Evolutionary conservation across 2,113 vertebrate genomes (phyloP).

Genomic region (Cavia porcellus): DNA sequence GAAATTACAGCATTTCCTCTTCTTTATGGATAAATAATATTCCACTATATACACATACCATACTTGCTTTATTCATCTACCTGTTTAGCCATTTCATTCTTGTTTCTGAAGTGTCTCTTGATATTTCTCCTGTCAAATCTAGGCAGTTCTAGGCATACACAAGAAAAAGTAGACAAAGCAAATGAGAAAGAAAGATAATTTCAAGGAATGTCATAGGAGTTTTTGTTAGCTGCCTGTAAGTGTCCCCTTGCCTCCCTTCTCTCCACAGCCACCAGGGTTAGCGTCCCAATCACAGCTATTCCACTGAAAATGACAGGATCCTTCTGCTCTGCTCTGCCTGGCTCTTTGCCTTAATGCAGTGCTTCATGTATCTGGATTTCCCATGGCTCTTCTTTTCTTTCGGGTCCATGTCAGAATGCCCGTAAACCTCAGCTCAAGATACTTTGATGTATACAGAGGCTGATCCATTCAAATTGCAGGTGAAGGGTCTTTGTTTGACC

Average conservation of each 20-base stretch:
- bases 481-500: neutral
- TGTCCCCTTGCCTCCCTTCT: neutral
- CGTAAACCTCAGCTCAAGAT: neutral
- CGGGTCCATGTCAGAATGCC: neutral
- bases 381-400: neutral
- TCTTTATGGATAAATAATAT: neutral
- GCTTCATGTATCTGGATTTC: neutral
- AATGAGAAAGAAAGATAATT: neutral
- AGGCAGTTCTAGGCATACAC: neutral
- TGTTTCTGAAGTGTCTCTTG: constrained; percentile 26
- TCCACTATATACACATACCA: neutral
- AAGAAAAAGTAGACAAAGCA: neutral
- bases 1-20: neutral
- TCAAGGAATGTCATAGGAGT: neutral
- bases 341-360: neutral
- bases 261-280: no score
- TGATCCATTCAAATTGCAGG: neutral
- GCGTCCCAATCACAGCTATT: neutral
- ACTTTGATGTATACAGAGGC: neutral
- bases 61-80: neutral
- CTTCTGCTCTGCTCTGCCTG: neutral
- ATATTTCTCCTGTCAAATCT: neutral
- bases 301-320: neutral
- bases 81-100: neutral
- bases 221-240: neutral